These are phyloP conservation scores for Phymatocera aterrima DNA, from an alignment of 2,888 invertebrate species.

Conservation along the genomic window DNA sequence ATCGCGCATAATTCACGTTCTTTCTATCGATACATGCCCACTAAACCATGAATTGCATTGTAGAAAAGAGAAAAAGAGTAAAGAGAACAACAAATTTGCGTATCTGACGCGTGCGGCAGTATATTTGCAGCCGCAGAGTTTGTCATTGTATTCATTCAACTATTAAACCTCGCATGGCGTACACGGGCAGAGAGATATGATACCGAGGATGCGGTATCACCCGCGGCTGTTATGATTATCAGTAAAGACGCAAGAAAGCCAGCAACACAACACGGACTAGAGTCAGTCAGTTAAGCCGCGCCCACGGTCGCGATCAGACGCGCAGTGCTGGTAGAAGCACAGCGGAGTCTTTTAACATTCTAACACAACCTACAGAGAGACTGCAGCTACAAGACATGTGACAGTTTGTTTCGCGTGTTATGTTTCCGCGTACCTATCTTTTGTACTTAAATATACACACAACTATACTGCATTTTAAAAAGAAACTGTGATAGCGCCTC, in stretches of 20 bases:
- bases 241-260: slow-evolving; percentile 31
- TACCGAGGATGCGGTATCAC: slow-evolving; percentile 18
- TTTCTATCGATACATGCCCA: no score
- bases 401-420: neutral
- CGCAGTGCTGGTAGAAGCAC: slow-evolving; percentile 27
- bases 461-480: neutral
- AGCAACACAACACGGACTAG: slow-evolving; percentile 13
- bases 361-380: neutral
- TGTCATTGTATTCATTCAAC: no score
- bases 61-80: no score
- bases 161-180: no score
- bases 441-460: slow-evolving; percentile 17
- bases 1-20: no score
- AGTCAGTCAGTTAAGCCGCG: slow-evolving; percentile 44
- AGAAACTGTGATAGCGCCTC: slow-evolving; percentile 16
- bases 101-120: no score
- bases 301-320: slow-evolving; percentile 42
- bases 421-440: neutral
- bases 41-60: no score
- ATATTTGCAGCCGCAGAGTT: no score
- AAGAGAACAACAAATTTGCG: no score
- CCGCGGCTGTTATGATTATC: slow-evolving; percentile 35
- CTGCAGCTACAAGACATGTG: slow-evolving; percentile 21
- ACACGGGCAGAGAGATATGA: neutral
- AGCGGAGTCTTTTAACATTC: neutral